Evolutionary conservation across 2,888 invertebrate genomes (phyloP).

Genomic region (Sinotaia quadrata): DNA sequence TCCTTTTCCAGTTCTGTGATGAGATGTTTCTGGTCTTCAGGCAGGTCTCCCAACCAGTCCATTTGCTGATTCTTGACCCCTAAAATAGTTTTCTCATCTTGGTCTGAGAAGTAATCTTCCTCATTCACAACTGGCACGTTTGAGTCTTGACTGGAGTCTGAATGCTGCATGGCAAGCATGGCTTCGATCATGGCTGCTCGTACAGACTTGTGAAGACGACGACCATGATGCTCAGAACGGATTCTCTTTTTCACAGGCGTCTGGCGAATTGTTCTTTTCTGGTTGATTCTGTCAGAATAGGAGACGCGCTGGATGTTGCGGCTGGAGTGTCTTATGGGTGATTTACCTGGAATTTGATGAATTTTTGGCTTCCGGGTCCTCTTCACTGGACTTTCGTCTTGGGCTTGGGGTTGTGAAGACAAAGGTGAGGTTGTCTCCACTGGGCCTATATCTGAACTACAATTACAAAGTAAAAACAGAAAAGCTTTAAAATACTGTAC

Average conservation of each 20-base stretch:
- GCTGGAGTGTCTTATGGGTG: conserved; percentile 1
- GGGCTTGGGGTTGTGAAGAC: too few relatives aligned
- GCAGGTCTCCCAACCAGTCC: conserved; percentile 14
- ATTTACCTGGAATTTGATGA: too few relatives aligned
- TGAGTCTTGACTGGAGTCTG: neutral
- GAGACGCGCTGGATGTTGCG: neutral
- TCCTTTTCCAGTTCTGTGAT: conserved; percentile 6
- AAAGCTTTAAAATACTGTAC: too few relatives aligned
- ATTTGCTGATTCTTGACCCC: neutral
- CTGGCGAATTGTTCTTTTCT: neutral
- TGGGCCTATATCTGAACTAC: too few relatives aligned
- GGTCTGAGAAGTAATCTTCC: conserved; percentile 16
- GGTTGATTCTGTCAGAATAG: conserved; percentile 8
- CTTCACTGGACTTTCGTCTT: neutral
- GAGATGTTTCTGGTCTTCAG: conserved; percentile 1
- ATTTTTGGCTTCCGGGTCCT: neutral
- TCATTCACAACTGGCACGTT: too few relatives aligned
- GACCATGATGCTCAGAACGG: too few relatives aligned
- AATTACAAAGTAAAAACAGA: too few relatives aligned
- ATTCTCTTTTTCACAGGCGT: neutral
- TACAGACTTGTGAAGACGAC: neutral
- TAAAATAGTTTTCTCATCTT: neutral
- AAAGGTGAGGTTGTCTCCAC: too few relatives aligned
- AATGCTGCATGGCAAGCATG: conserved; percentile 1
- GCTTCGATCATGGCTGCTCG: conserved; percentile 16